Evolutionary conservation across 2,113 vertebrate species (phyloP), one percentile per base, ranked within the genome.

Genomic region (Amblyornis subalaris): DNA sequence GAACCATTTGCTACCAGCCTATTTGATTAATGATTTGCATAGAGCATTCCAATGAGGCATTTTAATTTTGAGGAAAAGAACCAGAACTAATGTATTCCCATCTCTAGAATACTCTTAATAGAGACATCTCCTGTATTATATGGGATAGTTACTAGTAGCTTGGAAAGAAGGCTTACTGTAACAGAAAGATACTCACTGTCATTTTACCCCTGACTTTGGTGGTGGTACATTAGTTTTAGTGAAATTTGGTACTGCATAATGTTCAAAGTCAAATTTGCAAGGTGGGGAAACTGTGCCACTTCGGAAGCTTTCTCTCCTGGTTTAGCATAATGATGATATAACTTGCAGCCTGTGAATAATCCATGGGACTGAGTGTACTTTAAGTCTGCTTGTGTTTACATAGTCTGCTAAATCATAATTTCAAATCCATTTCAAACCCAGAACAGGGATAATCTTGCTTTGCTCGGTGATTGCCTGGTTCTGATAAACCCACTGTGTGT

Each of bases 161-260:
- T 82, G 65, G 51, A 36, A 50, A 29, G 42, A 66, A 38, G 29
- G 3, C 4, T 73, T 65, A 4, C 28, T 67, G 78, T 7, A 50
- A 25, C 14, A 25, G 40, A 55, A 62, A 55, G 8, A 4, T 40
- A 3, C 0, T 7, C 4, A 0, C 12, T 44, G 21, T 55, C 29
- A 31, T 33, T 75, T 74, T 91, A 26, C 6, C 0, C 0, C 12
- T 58, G 16, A 4, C 58, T 75, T 72, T 1, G 2, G 17, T 44
- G 36, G 10, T 15, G 15, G 53, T 53, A 16, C 40, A 75, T 64
- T 64, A 66, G 20, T 64, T 7, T 33, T 45, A 50, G 61, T 74
- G 51, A 62, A 50, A 66, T 36, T 21, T 48, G 36, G 5, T 69
- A 18, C 14, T 65, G 36, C 5, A 5, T 79, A 14, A 29, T 20